Evolutionary conservation across 2,888 invertebrate genomes (phyloP).

Genomic region (Hypena proboscidalis): DNA sequence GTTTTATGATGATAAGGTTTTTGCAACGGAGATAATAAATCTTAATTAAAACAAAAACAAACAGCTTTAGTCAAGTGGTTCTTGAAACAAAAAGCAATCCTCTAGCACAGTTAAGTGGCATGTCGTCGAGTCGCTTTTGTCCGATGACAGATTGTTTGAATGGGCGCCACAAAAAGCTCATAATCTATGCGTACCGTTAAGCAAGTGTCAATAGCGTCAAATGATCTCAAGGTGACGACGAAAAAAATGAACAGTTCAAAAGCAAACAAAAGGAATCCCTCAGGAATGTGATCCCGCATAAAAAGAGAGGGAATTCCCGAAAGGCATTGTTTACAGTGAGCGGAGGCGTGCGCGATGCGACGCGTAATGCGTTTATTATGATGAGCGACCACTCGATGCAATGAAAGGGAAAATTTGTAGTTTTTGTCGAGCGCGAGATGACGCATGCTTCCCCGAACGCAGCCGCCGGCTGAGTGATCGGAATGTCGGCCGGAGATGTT

Average conservation of each 20-base stretch:
- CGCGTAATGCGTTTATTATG: conserved; percentile 73
- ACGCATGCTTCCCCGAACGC: conserved; percentile 74
- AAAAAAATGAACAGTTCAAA: conserved; percentile 69
- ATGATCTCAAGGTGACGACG: conserved; percentile 61
- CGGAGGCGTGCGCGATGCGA: conserved; percentile 59
- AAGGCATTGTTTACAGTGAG: conserved; percentile 80
- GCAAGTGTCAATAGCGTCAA: conserved; percentile 65
- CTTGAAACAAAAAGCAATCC: conserved; percentile 12
- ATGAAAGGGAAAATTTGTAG: conserved; percentile 82
- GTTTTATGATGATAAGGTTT: no score
- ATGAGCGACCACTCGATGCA: conserved; percentile 67
- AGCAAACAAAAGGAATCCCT: conserved; percentile 84
- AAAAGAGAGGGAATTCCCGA: conserved; percentile 82
- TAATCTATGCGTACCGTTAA: conserved; percentile 60
- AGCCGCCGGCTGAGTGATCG: conserved; percentile 51
- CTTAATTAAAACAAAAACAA: no score
- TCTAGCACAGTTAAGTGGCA: conserved; percentile 19
- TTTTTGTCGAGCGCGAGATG: conserved; percentile 73
- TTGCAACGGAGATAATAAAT: no score
- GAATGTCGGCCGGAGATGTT: conserved; percentile 59
- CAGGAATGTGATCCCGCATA: conserved; percentile 79
- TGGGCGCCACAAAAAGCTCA: conserved; percentile 46
- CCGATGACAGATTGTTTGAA: conserved; percentile 33
- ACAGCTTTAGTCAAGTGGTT: not conserved
- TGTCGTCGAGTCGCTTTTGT: conserved; percentile 24